Conservation (phyloP, 2,113 vertebrate species). For the Vidua chalybeata region DNA sequence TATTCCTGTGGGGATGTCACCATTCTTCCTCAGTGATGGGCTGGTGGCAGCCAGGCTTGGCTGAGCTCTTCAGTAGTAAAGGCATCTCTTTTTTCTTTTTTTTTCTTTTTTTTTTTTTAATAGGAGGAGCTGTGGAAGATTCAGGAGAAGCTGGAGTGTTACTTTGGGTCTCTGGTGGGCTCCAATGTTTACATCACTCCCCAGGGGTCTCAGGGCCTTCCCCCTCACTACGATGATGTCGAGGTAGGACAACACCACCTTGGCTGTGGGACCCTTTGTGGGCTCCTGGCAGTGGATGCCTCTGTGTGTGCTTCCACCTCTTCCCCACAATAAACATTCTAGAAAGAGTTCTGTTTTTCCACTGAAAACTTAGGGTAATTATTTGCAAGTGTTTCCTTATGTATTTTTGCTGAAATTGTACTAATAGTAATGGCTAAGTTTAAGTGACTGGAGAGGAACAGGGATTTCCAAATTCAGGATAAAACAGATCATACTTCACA, state of each 20-base stretch:
- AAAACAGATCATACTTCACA: background rate
- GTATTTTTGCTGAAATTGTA: background rate
- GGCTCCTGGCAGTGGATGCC: background rate
- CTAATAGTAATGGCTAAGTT: background rate
- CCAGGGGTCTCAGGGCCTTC: conserved; percentile 86
- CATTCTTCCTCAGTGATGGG: background rate
- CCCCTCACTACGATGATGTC: conserved; percentile 90
- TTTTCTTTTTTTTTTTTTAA: background rate
- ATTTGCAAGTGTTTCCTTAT: background rate
- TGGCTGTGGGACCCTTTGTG: background rate
- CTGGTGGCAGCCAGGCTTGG: background rate
- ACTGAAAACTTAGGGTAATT: background rate
- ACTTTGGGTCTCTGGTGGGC: conserved; percentile 89
- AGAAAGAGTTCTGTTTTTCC: background rate
- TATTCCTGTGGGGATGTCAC: background rate
- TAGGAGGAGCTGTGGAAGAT: conserved; percentile 92
- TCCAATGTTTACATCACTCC: conserved; percentile 93
- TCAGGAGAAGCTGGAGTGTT: conserved; percentile 92
- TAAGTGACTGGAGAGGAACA: background rate
- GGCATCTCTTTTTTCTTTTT: rapidly evolving
- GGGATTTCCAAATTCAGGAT: background rate
- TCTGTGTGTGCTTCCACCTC: background rate
- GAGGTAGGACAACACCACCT: conserved; percentile 80
- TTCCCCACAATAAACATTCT: background rate
- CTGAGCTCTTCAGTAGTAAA: background rate